These are phyloP conservation scores for Eilema depressum DNA, from an alignment of 2,888 invertebrate species.

Conservation along the genomic window DNA sequence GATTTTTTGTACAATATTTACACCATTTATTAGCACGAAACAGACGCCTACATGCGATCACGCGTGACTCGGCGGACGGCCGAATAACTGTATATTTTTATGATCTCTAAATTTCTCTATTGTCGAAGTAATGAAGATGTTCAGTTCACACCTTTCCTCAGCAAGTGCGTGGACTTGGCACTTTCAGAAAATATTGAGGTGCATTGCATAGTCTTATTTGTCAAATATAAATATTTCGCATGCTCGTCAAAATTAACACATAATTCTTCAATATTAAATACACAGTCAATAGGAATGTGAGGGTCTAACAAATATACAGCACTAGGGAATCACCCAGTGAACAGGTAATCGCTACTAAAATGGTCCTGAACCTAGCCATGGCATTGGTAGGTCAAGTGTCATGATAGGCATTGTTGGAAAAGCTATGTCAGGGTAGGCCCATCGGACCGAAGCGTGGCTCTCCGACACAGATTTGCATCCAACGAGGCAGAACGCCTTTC, in stretches of 20 bases:
- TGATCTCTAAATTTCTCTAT: not conserved
- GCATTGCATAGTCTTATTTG: not conserved
- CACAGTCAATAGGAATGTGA: not conserved
- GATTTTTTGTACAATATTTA: too few species aligned
- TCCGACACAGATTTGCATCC: not conserved
- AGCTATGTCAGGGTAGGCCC: not conserved
- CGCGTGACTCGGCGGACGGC: not conserved
- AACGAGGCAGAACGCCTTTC: not conserved
- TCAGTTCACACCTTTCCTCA: not conserved
- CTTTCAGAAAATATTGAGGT: not conserved
- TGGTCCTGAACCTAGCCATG: too few species aligned
- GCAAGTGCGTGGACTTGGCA: not conserved
- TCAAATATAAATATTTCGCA: constrained; percentile 2
- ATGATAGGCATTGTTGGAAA: too few species aligned
- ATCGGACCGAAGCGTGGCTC: not conserved
- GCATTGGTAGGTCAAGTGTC: too few species aligned
- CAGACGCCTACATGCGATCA: not conserved
- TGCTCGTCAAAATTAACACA: not conserved
- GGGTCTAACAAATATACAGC: too few species aligned
- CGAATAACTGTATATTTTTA: not conserved
- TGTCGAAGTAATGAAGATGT: not conserved
- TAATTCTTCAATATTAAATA: not conserved
- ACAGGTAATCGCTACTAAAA: not conserved
- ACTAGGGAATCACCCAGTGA: too few species aligned
- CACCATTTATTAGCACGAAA: not conserved